Conservation (phyloP, 2,113 vertebrate genomes). For the Ageneiosus marmoratus region DNA sequence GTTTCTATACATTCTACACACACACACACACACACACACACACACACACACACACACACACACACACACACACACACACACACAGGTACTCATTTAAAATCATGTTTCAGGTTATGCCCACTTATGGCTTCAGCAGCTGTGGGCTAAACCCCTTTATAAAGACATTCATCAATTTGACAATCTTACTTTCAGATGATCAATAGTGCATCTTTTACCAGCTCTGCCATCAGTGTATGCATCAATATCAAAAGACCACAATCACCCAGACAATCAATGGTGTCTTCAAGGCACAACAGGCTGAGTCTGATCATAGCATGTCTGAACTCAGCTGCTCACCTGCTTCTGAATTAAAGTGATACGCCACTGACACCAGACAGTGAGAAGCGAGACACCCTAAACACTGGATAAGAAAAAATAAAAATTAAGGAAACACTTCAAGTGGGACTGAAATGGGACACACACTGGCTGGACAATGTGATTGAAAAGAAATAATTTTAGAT, state of each 20-base stretch:
- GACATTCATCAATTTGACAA: conserved; percentile 53
- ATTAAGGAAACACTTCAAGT: conserved; percentile 4
- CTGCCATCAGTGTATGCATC: conserved; percentile 78
- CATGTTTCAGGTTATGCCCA: not conserved
- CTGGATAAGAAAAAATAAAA: conserved; percentile 7
- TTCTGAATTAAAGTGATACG: conserved; percentile 72
- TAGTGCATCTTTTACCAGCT: conserved; percentile 65
- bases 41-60: not conserved
- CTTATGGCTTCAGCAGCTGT: conserved; percentile 31
- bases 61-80: conserved; percentile 10
- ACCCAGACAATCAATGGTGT: conserved; percentile 75
- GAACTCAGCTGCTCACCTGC: conserved; percentile 67
- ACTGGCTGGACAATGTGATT: not conserved
- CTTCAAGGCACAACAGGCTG: conserved; percentile 63
- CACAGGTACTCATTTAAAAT: conserved; percentile 19
- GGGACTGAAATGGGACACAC: not conserved
- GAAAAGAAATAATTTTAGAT: not conserved
- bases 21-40: too few relatives aligned
- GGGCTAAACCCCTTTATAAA: conserved; percentile 37
- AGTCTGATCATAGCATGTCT: conserved; percentile 68
- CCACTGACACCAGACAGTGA: conserved; percentile 68
- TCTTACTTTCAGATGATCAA: conserved; percentile 70
- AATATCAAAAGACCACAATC: conserved; percentile 76
- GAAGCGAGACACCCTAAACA: conserved; percentile 63
- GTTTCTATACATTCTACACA: not conserved